Evolutionary conservation across 1,140 invertebrate genomes (phyloP).

Genomic region (Drosophila nannoptera): DNA sequence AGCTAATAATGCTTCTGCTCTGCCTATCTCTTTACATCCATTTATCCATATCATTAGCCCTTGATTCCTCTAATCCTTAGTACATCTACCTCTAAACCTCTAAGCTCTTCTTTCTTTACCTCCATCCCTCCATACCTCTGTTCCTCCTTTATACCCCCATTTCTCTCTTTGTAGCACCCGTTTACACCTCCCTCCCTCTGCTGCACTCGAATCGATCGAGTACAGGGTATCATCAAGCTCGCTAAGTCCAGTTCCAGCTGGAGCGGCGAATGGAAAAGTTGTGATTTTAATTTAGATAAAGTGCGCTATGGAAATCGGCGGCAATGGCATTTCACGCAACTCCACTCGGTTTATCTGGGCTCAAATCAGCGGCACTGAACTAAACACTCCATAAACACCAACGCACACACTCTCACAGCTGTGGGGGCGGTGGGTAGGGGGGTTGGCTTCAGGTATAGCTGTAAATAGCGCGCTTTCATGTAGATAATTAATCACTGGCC

Average conservation of each 20-base stretch:
- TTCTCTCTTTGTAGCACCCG: no score
- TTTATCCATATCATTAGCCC: no score
- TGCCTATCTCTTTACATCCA: no score
- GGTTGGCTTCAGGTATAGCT: constrained; percentile 57
- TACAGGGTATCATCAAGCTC: constrained; percentile 11
- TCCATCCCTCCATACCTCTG: no score
- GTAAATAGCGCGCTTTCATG: constrained; percentile 76
- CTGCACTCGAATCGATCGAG: not conserved
- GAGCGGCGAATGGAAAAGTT: constrained; percentile 34
- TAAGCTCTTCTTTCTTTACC: no score
- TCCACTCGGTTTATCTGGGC: constrained; percentile 55
- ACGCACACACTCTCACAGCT: constrained; percentile 5
- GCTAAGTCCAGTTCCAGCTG: not conserved
- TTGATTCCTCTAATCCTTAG: no score
- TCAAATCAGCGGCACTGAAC: constrained; percentile 61
- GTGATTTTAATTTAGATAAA: constrained; percentile 77
- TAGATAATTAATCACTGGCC: constrained; percentile 74
- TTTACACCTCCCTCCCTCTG: no score
- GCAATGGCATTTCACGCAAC: constrained; percentile 53
- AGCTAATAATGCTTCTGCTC: no score
- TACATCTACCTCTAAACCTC: no score
- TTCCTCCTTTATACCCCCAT: no score
- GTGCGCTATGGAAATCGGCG: constrained; percentile 69
- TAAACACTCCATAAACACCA: constrained; percentile 72
- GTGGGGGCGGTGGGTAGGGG: not conserved